Evolutionary conservation across 2,113 vertebrate species (phyloP), one percentile per base, ranked within the genome.

Genomic region (Geococcyx californianus): DNA sequence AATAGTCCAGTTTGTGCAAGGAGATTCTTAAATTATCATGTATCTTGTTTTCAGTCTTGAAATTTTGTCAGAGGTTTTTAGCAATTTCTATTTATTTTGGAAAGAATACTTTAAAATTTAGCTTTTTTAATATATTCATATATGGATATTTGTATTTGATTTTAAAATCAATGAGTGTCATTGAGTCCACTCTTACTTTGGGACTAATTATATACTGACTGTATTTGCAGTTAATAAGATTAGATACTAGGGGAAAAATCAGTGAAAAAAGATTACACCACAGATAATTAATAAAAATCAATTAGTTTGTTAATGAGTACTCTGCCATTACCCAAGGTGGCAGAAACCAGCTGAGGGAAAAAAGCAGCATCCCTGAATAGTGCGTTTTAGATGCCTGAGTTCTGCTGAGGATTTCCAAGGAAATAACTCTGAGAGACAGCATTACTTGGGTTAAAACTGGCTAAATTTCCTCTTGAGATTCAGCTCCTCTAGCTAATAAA

Each of bases 241-340:
- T 96, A 96, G 95, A 97, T 98, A 97, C 95, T 97, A 84, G 91
- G 92, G 94, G 94, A 97, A 97, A 96, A 96, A 97, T 95, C 93
- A 97, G 95, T 97, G 89, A 83, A 97, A 49, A 97, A 97, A 97
- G 82, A 98, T 97, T 97, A 95, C 84, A 95, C 91, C 70, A 97
- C 95, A 98, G 98, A 98, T 98, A 98, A 98, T 98, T 98, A 98
- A 98, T 98, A 98, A 98, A 98, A 98, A 98, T 98, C 97, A 98
- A 98, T 98, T 98, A 98, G 95, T 97, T 98, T 98, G 94, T 98
- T 98, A 98, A 98, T 98, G 98, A 98, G 98, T 96, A 97, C 91
- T 97, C 93, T 96, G 63, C 89, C 90, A 93, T 97, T 97, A 98
- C 97, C 97, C 98, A 98, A 94, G 97, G 97, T 98, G 93, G 91